Evolutionary conservation across 2,888 invertebrate genomes (phyloP), one percentile per base, ranked within the genome.

Genomic region (Drosophila anomalata): DNA sequence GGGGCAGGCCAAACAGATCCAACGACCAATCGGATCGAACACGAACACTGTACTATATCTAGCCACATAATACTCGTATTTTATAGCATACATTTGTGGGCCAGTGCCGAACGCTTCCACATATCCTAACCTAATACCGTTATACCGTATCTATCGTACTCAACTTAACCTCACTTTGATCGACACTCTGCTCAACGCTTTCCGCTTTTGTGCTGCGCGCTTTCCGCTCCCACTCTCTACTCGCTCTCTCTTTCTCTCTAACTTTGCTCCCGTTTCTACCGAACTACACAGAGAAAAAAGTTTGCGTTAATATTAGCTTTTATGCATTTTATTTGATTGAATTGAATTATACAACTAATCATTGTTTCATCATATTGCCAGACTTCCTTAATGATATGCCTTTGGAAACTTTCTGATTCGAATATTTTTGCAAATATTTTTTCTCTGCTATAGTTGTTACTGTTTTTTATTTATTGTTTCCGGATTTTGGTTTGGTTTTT

Each of bases 81-180:
- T 62, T 73, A 70, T 82, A 87, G 82, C 82, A 82, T 82, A 82
- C 87, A 75, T 78, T 81, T 81, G 68, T 77, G 82, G 86, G 82
- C 87, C 68, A 61, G 51, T 61, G 73, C 71, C 52, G 66, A 70
- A 33, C 55, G 77, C 74, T 76, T 48, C 73, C 73, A 63, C 55
- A 58, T 67, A 59, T 61, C 54, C 66, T 72, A 66, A 61, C 61
- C 58, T 54, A 42, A 46, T 42, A 42, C 41, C 41, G 41, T 20
- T 42, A 42, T 42, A 53, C 41, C 52, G 70, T 69, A 69, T 68
- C 48, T 70, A 47, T 68, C 55, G 44, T 50, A 73, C 63, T 85
- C 75, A 73, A 76, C 73, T 55, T 52, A 63, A 47, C 52, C 48
- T 70, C 70, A 56, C 69, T 55, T 84, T 82, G 65, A 82, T 72